Conservation (phyloP, 2,888 invertebrate genomes). For the Brachypterus glaber region DNA sequence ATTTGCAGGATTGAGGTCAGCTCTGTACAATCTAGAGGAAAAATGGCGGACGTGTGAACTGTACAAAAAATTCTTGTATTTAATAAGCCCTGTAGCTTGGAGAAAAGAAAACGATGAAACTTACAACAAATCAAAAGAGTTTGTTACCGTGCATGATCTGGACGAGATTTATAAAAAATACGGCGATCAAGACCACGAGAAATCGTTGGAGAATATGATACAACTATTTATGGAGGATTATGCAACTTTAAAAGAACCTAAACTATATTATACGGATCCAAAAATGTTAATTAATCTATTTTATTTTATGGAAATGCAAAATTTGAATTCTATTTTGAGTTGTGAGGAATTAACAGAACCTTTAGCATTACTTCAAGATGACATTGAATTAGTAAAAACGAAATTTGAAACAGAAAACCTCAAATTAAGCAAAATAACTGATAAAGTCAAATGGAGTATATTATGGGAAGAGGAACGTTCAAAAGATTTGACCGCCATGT, state of each 20-base stretch:
- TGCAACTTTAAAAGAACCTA: slow-evolving; percentile 35
- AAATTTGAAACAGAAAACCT: slow-evolving; percentile 37
- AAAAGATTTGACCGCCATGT: slow-evolving; percentile 44
- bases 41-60: slow-evolving; percentile 52
- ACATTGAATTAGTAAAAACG: slow-evolving; percentile 41
- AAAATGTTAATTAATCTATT: slow-evolving; percentile 49
- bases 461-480: slow-evolving; percentile 45
- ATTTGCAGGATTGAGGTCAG: slow-evolving; percentile 35
- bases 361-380: slow-evolving; percentile 42
- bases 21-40: slow-evolving; percentile 52
- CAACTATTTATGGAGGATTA: slow-evolving; percentile 45
- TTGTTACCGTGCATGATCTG: slow-evolving; percentile 16
- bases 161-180: slow-evolving; percentile 29
- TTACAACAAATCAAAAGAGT: slow-evolving; percentile 6
- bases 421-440: slow-evolving; percentile 38
- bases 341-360: slow-evolving; percentile 49
- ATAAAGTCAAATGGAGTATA: slow-evolving; percentile 39
- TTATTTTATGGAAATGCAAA: slow-evolving; percentile 52
- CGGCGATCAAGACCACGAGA: too few relatives aligned
- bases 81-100: slow-evolving; percentile 56
- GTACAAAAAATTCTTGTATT: slow-evolving; percentile 59
- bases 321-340: slow-evolving; percentile 52
- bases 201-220: slow-evolving; percentile 36
- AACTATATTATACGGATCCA: slow-evolving; percentile 49
- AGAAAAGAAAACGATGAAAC: slow-evolving; percentile 42